Evolutionary conservation across 2,113 vertebrate genomes (phyloP).

Genomic region (Ceyx cyanopectus): DNA sequence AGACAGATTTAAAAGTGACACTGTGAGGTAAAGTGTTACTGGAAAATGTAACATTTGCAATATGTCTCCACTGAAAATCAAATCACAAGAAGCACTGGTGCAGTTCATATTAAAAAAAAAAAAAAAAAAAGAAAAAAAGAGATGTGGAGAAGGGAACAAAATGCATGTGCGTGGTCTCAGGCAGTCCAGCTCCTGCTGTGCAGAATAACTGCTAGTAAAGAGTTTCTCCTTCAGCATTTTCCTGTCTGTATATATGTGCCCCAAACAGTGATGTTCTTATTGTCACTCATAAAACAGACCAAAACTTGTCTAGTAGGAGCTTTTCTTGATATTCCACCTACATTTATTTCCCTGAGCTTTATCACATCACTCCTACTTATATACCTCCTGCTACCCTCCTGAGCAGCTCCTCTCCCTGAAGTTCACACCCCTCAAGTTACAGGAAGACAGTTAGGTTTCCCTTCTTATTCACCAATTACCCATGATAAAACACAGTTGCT

Average conservation of each 20-base stretch:
- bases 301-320: background rate
- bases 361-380: background rate
- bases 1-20: conserved; percentile 46
- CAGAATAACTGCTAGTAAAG: background rate
- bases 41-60: conserved; percentile 31
- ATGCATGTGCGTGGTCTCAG: background rate
- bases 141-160: background rate
- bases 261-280: background rate
- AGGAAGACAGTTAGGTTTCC: background rate
- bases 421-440: conserved; percentile 18
- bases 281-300: background rate
- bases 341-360: background rate
- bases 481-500: background rate
- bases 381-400: background rate
- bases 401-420: background rate
- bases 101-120: background rate
- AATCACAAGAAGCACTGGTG: background rate
- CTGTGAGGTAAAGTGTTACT: conserved; percentile 19
- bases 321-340: background rate
- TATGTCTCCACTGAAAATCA: background rate
- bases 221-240: background rate
- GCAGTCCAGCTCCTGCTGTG: background rate
- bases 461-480: conserved; percentile 1
- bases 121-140: background rate
- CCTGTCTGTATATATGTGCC: background rate